A percentile compares a stretch with the other conserved stretches of the same genome.
Evolutionary conservation across 2,113 vertebrate genomes (phyloP).

Genomic region (Hipposideros armiger): DNA sequence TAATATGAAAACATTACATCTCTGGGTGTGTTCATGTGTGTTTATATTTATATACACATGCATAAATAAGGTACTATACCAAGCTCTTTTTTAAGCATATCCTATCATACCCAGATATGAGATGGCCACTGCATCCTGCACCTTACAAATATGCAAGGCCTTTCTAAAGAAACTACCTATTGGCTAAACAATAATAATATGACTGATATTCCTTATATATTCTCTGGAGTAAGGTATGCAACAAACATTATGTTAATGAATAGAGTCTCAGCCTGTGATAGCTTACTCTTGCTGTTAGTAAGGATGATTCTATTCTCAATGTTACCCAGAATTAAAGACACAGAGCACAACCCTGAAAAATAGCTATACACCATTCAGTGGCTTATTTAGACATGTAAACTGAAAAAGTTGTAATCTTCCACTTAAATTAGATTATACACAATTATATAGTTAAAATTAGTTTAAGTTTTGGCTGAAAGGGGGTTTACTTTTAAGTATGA

Average conservation of each 20-base stretch:
- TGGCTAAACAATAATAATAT: not conserved
- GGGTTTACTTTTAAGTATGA: constrained; percentile 39
- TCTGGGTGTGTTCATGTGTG: not conserved
- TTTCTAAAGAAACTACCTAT: not conserved
- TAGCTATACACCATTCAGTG: not conserved
- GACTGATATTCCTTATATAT: not conserved
- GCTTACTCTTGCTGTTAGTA: not conserved
- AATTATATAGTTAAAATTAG: not conserved
- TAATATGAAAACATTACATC: not conserved
- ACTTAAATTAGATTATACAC: not conserved
- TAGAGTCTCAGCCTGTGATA: not conserved
- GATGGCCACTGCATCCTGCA: not conserved
- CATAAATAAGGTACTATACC: not conserved
- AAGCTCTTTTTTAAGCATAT: not conserved
- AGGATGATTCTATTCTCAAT: not conserved
- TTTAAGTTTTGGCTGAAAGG: constrained; percentile 9
- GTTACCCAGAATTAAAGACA: not conserved
- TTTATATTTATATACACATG: no score
- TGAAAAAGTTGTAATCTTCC: not conserved
- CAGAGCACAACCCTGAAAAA: not conserved
- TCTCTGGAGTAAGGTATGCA: not conserved
- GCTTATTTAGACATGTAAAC: not conserved
- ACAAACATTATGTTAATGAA: not conserved
- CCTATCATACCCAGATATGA: not conserved
- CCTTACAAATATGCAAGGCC: not conserved